A percentile compares a stretch with the other conserved stretches of the same genome.
Conservation (phyloP, 1,140 invertebrate genomes). For the Arion vulgaris region DNA sequence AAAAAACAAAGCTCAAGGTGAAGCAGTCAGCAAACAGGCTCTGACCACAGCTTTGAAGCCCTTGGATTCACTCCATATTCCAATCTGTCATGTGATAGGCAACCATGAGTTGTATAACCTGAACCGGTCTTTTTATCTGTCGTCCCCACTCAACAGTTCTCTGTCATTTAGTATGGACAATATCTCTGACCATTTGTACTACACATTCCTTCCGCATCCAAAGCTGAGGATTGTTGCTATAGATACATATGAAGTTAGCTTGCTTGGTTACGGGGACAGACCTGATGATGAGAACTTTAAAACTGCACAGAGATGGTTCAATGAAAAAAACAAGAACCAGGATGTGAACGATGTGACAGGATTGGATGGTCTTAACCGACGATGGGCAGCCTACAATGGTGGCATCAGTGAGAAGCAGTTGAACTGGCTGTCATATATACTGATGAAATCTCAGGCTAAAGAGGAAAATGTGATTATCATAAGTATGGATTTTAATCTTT, state of each 20-base stretch:
- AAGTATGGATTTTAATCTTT: constrained; percentile 40
- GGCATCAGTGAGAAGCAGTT: constrained; percentile 65
- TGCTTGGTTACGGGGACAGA: constrained; percentile 58
- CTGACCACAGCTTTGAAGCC: constrained; percentile 45
- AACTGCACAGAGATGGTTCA: constrained; percentile 33
- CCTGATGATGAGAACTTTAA: constrained; percentile 45
- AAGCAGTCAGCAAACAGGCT: constrained; percentile 2
- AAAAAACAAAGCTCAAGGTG: constrained; percentile 45
- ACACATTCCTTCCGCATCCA: constrained; percentile 57
- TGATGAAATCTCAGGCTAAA: constrained; percentile 55
- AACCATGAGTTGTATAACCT: constrained; percentile 74
- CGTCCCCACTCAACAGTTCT: constrained; percentile 44
- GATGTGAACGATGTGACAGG: constrained; percentile 62
- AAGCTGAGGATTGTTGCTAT: constrained; percentile 64
- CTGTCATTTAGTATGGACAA: constrained; percentile 5
- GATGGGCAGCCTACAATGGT: constrained; percentile 71
- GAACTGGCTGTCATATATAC: constrained; percentile 63
- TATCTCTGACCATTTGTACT: constrained; percentile 58
- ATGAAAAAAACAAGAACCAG: constrained; percentile 60
- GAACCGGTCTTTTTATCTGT: constrained; percentile 51
- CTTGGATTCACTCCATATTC: constrained; percentile 49
- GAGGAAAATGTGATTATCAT: constrained; percentile 58
- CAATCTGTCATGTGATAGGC: constrained; percentile 68
- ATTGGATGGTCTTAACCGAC: constrained; percentile 52
- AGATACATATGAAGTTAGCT: constrained; percentile 69